Evolutionary conservation across 2,113 vertebrate species (phyloP).

Genomic region (Calidris pugnax): DNA sequence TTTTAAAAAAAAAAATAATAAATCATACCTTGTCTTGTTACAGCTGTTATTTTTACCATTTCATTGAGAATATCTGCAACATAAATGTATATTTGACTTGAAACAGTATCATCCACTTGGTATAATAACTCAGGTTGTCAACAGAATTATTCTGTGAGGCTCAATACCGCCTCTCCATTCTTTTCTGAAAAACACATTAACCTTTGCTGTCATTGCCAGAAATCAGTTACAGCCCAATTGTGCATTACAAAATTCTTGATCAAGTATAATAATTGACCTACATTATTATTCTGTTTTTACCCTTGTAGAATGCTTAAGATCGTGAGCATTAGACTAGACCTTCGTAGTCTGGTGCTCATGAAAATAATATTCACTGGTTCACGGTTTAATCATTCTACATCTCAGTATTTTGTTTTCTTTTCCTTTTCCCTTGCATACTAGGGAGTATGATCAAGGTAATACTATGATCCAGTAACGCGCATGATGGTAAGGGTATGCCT

Average conservation of each 20-base stretch:
- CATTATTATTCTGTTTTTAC: not conserved
- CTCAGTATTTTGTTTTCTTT: conserved; percentile 26
- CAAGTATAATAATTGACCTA: not conserved
- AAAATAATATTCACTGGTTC: not conserved
- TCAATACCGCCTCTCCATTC: not conserved
- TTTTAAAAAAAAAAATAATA: conserved; percentile 4
- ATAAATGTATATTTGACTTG: conserved; percentile 55
- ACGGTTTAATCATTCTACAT: not conserved
- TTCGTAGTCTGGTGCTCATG: conserved; percentile 13
- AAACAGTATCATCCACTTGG: not conserved
- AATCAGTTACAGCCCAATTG: not conserved
- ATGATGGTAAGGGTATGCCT: conserved; percentile 46
- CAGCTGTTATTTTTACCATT: conserved; percentile 66
- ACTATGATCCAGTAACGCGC: conserved; percentile 28
- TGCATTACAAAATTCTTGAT: not conserved
- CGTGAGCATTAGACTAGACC: not conserved
- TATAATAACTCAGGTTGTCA: conserved; percentile 60
- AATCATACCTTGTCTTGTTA: conserved; percentile 62
- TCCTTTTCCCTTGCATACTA: conserved; percentile 27
- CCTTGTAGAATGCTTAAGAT: not conserved
- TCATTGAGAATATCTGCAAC: conserved; percentile 41
- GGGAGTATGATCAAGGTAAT: conserved; percentile 38
- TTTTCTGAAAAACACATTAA: not conserved
- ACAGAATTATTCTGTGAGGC: conserved; percentile 27
- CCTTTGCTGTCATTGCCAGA: not conserved